phyloP scores from a whole-genome alignment of 2,113 vertebrate species.

The Crotalus helleri region DNA sequence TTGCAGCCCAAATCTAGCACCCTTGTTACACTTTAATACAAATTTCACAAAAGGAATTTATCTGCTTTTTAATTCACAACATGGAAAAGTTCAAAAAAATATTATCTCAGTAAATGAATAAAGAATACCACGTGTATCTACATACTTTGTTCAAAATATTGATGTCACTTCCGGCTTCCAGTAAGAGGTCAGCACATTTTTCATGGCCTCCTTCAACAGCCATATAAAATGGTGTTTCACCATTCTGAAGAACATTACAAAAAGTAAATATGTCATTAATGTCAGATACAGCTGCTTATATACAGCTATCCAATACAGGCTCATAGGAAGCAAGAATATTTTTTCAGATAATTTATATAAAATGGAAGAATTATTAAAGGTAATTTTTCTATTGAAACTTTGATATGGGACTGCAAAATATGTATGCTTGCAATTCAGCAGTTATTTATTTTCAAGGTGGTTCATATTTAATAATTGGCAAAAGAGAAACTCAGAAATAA shows the following conservation, averaged over 20 bases:
- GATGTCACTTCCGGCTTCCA: constrained; percentile 81
- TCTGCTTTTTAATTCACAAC: neutral
- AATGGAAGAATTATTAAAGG: neutral
- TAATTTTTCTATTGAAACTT: neutral
- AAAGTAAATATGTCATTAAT: constrained; percentile 19
- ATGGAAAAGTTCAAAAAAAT: neutral
- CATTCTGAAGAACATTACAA: constrained; percentile 66
- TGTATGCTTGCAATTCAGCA: neutral
- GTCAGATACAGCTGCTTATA: neutral
- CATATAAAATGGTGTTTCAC: constrained; percentile 83
- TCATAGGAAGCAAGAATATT: neutral
- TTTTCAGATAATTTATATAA: neutral
- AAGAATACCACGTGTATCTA: neutral
- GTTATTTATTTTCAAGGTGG: neutral
- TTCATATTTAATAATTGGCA: neutral
- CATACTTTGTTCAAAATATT: constrained; percentile 76
- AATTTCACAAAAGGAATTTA: neutral
- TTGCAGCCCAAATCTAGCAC: neutral
- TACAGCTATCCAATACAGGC: neutral
- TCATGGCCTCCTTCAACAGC: constrained; percentile 75
- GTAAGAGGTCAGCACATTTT: constrained; percentile 75
- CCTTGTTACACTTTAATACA: neutral
- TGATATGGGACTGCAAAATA: neutral
- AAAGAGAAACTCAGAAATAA: neutral
- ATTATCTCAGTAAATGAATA: neutral